Evolutionary conservation across 2,113 vertebrate species (phyloP), one percentile per base, ranked within the genome.

Genomic region (Lycaon pictus): DNA sequence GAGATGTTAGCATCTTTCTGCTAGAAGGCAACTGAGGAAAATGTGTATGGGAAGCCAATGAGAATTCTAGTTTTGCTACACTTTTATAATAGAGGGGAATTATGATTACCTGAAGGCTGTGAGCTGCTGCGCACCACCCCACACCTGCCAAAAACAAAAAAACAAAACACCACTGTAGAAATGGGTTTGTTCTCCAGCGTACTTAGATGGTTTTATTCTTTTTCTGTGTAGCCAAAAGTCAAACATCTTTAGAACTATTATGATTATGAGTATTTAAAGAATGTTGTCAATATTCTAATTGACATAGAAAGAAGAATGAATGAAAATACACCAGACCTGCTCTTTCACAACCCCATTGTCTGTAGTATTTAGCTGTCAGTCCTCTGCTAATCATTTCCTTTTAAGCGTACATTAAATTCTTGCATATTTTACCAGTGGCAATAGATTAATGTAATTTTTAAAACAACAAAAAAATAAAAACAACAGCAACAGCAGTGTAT

Each of bases 171-270:
- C 12, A 20, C 67, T 53, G 3, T 4, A 23, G 32, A 48, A 82
- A 83, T 32, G n/a, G 25, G 29, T 90, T 53, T 90, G 86, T 4
- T 72, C 4, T 62, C 23, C 27, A 20, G 5, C 5, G 8, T 11
- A 11, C 53, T 58, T 29, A 55, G 85, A 43, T 87, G 16, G 58
- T 82, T 79, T 92, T 96, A 35, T 58, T 58, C 83, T 77, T 63
- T 69, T 89, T 95, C 55, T 88, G 12, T 88, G 94, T 92, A 84
- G 27, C 77, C 62, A 81, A 90, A 93, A 88, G 27, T 10, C 23
- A 93, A 89, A 88, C 25, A 25, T 56, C 37, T 17, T 84, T 35
- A 15, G 17, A 87, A 55, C 32, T 48, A 2, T 91, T 80, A 83
- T 17, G 53, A 89, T 86, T 58, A 13, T 81, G 22, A 83, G 11